phyloP scores from a whole-genome alignment of 2,113 vertebrate genomes.

The Piliocolobus tephrosceles region DNA sequence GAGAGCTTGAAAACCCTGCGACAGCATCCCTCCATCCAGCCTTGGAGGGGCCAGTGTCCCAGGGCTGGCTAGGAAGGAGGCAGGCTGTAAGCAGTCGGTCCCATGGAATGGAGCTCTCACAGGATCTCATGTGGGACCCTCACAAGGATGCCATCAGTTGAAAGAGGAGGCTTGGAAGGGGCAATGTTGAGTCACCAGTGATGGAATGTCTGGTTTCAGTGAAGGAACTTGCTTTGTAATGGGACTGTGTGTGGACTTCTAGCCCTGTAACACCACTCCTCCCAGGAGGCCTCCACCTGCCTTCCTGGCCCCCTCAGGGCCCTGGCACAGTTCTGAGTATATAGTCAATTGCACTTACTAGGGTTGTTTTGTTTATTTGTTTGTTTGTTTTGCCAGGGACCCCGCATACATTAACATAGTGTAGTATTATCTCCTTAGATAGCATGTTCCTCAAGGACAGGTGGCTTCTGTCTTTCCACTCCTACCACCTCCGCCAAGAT shows the following conservation, averaged over 20 bases:
- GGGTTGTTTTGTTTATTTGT: background rate
- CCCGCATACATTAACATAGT: background rate
- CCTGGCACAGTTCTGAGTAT: too few species aligned
- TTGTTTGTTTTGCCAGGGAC: background rate
- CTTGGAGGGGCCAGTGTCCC: background rate
- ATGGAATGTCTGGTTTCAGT: background rate
- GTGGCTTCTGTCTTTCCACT: background rate
- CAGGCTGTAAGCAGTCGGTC: background rate
- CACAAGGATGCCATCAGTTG: background rate
- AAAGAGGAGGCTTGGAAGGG: background rate
- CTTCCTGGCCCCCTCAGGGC: background rate
- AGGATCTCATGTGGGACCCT: background rate
- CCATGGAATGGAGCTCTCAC: background rate
- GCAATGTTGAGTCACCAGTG: background rate
- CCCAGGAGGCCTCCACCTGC: background rate
- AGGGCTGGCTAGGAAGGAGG: background rate
- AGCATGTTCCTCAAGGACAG: background rate
- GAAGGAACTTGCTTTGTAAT: background rate
- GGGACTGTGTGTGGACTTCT: too few species aligned
- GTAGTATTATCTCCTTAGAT: background rate
- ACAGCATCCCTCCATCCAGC: background rate
- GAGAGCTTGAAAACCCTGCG: background rate
- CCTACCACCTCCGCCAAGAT: background rate
- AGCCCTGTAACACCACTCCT: background rate
- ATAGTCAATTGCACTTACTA: background rate